These are phyloP conservation scores for Eilema griseolum DNA, from an alignment of 2,888 invertebrate genomes.

Conservation along the genomic window DNA sequence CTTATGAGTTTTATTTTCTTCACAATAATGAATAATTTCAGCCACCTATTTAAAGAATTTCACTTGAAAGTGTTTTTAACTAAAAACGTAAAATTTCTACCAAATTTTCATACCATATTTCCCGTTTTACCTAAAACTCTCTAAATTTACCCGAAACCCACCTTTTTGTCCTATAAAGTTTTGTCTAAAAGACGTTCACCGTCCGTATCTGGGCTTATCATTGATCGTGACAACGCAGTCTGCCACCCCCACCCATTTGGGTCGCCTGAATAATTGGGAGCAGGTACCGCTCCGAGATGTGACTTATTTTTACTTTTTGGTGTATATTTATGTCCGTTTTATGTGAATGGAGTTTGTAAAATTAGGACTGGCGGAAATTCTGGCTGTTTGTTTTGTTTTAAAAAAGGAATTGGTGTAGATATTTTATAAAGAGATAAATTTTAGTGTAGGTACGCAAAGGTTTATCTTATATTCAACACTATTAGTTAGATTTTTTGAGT, in stretches of 20 bases:
- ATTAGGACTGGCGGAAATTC: background rate
- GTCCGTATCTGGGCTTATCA: conserved; percentile 53
- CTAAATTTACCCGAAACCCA: conserved; percentile 15
- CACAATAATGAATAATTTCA: background rate
- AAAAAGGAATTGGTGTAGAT: background rate
- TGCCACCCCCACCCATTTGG: conserved; percentile 58
- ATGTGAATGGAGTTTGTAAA: conserved; percentile 10
- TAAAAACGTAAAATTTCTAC: background rate
- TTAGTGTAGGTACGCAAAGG: background rate
- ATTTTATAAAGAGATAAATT: background rate
- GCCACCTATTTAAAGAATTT: background rate
- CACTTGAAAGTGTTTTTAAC: background rate
- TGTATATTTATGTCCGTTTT: conserved; percentile 14
- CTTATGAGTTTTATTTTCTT: background rate
- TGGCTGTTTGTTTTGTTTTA: conserved; percentile 4
- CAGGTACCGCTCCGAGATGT: conserved; percentile 60
- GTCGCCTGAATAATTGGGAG: conserved; percentile 76
- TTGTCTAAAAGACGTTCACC: conserved; percentile 20
- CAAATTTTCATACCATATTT: background rate
- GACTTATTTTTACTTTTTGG: conserved; percentile 27
- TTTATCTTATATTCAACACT: no score
- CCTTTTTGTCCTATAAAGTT: conserved; percentile 22
- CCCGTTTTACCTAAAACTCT: conserved; percentile 9
- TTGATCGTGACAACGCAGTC: conserved; percentile 74
- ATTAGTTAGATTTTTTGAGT: no score